Evolutionary conservation across 1,140 invertebrate genomes (phyloP).

Genomic region (Liolophura sinensis): DNA sequence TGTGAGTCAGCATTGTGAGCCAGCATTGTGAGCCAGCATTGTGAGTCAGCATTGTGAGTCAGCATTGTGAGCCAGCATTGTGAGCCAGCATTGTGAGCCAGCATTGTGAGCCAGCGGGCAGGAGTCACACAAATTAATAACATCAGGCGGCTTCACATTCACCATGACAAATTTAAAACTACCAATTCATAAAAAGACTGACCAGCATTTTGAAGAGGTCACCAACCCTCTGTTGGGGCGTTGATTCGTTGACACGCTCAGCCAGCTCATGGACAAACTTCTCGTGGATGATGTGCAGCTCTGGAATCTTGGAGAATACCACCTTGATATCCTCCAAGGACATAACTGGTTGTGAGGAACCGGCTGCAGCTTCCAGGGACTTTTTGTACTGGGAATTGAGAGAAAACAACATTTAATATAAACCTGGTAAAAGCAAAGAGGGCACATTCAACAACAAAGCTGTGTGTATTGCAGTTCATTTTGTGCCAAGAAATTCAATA

Average conservation of each 20-base stretch:
- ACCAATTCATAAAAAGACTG: conserved; percentile 17
- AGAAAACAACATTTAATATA: conserved; percentile 4
- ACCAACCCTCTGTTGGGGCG: conserved; percentile 67
- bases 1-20: too few relatives aligned
- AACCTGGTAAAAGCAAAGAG: neutral
- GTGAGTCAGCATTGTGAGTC: too few relatives aligned
- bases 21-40: too few relatives aligned
- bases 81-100: too few relatives aligned
- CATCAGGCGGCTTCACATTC: neutral
- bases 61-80: too few relatives aligned
- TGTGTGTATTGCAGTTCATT: neutral
- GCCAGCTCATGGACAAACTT: conserved; percentile 77
- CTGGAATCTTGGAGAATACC: conserved; percentile 92
- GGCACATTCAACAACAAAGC: conserved; percentile 1
- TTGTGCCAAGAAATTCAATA: neutral
- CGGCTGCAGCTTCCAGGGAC: conserved; percentile 82
- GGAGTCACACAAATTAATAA: too few relatives aligned
- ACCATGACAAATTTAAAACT: neutral
- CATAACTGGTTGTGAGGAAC: conserved; percentile 86
- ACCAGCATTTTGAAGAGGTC: conserved; percentile 77
- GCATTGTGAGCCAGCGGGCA: too few relatives aligned
- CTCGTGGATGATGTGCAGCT: conserved; percentile 79
- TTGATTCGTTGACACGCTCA: conserved; percentile 70
- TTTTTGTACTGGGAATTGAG: conserved; percentile 79
- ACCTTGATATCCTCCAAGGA: conserved; percentile 85